Evolutionary conservation across 2,888 invertebrate genomes (phyloP).

Genomic region (Eugnorisma glareosa): DNA sequence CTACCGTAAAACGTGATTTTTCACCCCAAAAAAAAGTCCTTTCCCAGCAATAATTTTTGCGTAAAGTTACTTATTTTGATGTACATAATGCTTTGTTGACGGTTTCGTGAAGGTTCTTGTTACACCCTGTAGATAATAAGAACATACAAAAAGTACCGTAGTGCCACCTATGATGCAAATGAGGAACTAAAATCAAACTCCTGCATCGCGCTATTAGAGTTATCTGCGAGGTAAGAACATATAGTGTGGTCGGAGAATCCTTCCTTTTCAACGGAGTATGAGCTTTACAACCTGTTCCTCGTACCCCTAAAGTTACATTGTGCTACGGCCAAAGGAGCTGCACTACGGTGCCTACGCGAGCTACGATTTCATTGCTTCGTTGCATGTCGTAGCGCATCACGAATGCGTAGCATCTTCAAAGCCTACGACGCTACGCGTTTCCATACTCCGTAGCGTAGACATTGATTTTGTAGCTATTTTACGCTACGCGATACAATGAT

Average conservation of each 20-base stretch:
- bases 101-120: too few species aligned
- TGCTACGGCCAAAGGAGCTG: not conserved
- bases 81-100: too few species aligned
- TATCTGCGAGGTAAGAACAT: not conserved
- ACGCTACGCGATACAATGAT: not conserved
- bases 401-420: not conserved
- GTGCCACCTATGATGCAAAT: not conserved
- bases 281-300: not conserved
- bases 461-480: not conserved
- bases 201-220: not conserved
- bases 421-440: not conserved
- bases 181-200: not conserved
- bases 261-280: not conserved
- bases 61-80: too few species aligned
- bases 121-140: too few species aligned
- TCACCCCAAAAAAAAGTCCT: too few species aligned
- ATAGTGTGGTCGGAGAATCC: fast-evolving
- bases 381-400: not conserved
- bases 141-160: not conserved
- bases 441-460: not conserved
- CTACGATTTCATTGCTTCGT: not conserved
- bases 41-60: too few species aligned
- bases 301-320: not conserved
- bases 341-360: not conserved
- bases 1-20: too few species aligned